Evolutionary conservation across 2,797 vertebrate genomes (phyloP).

Genomic region (Eospalax fontanierii): DNA sequence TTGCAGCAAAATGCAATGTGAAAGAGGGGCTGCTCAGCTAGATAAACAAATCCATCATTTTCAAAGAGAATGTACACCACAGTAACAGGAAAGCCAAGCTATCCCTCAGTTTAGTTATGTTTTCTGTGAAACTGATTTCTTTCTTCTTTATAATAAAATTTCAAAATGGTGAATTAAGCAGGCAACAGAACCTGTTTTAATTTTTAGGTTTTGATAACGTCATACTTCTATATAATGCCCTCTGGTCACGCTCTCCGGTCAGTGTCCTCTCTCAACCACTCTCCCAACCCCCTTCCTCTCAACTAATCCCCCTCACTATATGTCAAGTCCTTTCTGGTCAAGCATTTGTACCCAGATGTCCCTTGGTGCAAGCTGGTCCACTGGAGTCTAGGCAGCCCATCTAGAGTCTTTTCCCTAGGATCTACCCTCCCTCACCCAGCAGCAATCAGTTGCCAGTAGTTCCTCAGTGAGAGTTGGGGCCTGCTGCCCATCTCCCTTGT

Average conservation of each 20-base stretch:
- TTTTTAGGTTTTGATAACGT: neutral
- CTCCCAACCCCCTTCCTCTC: no score
- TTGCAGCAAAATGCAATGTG: neutral
- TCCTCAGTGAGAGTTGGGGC: no score
- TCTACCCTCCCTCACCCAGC: no score
- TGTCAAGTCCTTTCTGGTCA: no score
- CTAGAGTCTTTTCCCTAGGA: no score
- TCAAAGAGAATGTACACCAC: neutral
- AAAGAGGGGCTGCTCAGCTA: neutral
- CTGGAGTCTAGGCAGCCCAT: no score
- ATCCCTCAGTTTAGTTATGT: neutral
- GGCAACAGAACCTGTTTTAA: neutral
- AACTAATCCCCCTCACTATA: neutral
- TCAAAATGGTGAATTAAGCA: neutral
- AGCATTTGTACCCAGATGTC: no score
- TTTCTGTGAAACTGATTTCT: neutral
- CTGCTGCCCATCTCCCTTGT: no score
- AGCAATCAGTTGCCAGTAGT: no score
- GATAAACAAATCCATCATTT: neutral
- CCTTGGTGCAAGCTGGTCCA: no score
- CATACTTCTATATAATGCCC: neutral
- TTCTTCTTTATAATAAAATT: neutral
- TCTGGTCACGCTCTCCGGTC: no score
- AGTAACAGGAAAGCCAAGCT: neutral
- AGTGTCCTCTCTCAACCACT: neutral